A percentile compares a stretch with the other conserved stretches of the same genome.
Conservation (phyloP, 2,888 invertebrate species). For the Caenorhabditis angaria region DNA sequence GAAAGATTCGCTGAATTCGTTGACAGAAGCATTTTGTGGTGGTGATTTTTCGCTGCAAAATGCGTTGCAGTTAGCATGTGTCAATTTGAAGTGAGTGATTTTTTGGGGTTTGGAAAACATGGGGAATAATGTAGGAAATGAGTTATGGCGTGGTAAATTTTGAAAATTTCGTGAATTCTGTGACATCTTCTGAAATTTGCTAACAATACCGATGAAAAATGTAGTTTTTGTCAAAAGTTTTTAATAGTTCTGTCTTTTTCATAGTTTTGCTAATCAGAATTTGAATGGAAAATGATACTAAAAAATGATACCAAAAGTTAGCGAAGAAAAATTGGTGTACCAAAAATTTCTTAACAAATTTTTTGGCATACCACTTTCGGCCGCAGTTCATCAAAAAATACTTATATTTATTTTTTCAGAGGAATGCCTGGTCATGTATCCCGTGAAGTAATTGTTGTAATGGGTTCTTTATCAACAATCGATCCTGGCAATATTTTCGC, state of each 20-base stretch:
- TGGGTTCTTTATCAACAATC: conserved; percentile 93
- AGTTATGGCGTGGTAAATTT: too few species aligned
- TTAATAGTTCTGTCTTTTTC: too few species aligned
- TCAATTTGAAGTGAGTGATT: conserved; percentile 79
- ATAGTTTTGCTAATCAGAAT: too few species aligned
- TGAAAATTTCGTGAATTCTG: conserved; percentile 5
- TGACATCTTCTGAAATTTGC: too few species aligned
- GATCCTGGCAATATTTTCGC: conserved; percentile 90
- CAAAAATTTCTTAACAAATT: too few species aligned
- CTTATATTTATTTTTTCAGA: conserved; percentile 63
- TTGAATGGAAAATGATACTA: too few species aligned
- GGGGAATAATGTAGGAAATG: too few species aligned
- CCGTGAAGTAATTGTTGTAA: conserved; percentile 88
- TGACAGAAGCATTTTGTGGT: conserved; percentile 79
- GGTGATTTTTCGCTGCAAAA: conserved; percentile 98
- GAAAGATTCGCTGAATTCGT: conserved; percentile 73
- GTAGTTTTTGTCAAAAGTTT: too few species aligned
- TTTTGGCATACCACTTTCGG: too few species aligned
- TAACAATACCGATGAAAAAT: too few species aligned
- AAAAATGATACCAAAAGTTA: too few species aligned
- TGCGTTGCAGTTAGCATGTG: conserved; percentile 86
- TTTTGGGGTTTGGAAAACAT: neutral
- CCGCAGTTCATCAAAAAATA: neutral
- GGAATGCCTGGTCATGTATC: conserved; percentile 93
- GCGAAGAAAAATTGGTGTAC: too few species aligned